Evolutionary conservation across 1,140 invertebrate genomes (phyloP), one percentile per base, ranked within the genome.

Genomic region (Saccostrea echinata): DNA sequence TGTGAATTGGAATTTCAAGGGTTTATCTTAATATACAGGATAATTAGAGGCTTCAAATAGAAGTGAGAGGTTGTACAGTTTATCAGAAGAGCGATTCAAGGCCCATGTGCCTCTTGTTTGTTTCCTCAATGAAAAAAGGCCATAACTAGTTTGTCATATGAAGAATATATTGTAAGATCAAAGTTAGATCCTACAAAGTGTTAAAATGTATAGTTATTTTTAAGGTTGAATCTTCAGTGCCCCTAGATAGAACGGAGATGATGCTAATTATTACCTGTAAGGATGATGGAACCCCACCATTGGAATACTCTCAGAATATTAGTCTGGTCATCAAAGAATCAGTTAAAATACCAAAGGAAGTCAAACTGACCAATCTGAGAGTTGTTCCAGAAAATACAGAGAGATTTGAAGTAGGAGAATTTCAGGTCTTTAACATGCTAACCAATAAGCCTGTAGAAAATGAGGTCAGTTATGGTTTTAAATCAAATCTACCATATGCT

Each of bases 321-420:
- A 84, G 30, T 43, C 61, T 92, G 8, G 27, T 86, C 16, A 88
- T 93, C 64, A 89, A 91, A 33, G 90, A 91, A 61, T 88, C 84
- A 9, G 91, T 91, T 13, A 86, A 90, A 81, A 88, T 91, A 4
- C 92, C 91, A 24, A 93, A 92, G 85, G 85, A 71, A 18, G 84
- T 92, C 12, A 35, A 64, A 21, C 64, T 93, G 3, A 51, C 53
- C 13, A 86, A 88, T 81, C 51, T 87, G 30, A 76, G 35, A 30
- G 33, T 51, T 24, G 90, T 92, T 6, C 57, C 57, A 24, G 92
- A 93, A 90, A 93, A 93, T 88, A 24, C 12, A 4, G 53, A 84
- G n/a, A 64, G 27, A 35, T 86, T 90, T 53, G 81, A 71, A 55
- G 85, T 92, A n/a, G 92, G 92, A 61, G 30, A 88, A 33, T 33